These are phyloP conservation scores for Dromas ardeola DNA, from an alignment of 2,113 vertebrate genomes.

Conservation along the genomic window DNA sequence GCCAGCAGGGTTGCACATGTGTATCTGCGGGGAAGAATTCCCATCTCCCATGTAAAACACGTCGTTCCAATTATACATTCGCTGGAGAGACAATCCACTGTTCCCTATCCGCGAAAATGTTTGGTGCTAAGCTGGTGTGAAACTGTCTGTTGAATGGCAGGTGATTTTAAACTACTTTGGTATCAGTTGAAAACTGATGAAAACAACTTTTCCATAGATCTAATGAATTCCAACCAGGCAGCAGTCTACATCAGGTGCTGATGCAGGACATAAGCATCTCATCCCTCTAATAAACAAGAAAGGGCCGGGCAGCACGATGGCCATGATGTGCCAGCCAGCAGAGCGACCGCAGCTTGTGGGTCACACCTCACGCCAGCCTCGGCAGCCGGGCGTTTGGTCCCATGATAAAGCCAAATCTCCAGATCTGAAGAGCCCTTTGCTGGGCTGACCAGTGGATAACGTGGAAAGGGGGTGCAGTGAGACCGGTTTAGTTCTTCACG, in stretches of 20 bases:
- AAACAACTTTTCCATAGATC: too few relatives aligned
- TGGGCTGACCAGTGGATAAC: neutral
- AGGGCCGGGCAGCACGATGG: rapidly evolving
- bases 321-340: rapidly evolving
- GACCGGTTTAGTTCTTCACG: neutral
- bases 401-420: neutral
- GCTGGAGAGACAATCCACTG: neutral
- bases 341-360: neutral
- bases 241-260: neutral
- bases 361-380: neutral
- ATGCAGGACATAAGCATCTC: neutral
- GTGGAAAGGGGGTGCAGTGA: neutral
- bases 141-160: neutral
- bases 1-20: neutral
- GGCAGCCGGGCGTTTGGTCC: rapidly evolving
- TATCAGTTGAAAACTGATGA: neutral
- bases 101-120: neutral
- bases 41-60: neutral
- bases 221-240: neutral
- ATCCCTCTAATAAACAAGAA: neutral
- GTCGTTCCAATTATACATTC: neutral
- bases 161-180: neutral
- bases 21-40: neutral
- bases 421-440: neutral
- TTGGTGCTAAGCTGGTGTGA: neutral